phyloP scores from a whole-genome alignment of 2,888 invertebrate species.

The Mythimna ferrago region DNA sequence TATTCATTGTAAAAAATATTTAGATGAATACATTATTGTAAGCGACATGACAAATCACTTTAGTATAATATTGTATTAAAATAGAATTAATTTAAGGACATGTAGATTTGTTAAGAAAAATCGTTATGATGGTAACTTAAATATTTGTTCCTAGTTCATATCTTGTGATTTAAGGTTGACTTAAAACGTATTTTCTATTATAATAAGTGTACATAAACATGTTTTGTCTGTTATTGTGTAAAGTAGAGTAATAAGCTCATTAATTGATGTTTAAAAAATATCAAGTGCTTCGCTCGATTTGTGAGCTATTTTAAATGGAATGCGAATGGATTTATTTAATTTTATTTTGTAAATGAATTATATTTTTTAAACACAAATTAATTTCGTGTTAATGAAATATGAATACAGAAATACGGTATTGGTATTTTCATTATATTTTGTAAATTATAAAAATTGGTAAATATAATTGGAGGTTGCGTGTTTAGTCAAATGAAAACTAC shows the following conservation, averaged over 20 bases:
- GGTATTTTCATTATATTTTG: slow-evolving; percentile 46
- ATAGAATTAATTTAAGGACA: slow-evolving; percentile 42
- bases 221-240: slow-evolving; percentile 68
- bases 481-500: slow-evolving; percentile 78
- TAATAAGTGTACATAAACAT: slow-evolving; percentile 64
- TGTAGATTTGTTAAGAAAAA: slow-evolving; percentile 65
- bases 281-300: slow-evolving; percentile 38
- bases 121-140: slow-evolving; percentile 64
- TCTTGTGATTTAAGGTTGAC: slow-evolving; percentile 71
- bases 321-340: slow-evolving; percentile 30
- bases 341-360: slow-evolving; percentile 21
- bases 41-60: slow-evolving; percentile 65
- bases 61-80: slow-evolving; percentile 48
- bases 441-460: slow-evolving; percentile 53
- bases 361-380: slow-evolving; percentile 56
- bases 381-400: slow-evolving; percentile 31
- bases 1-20: slow-evolving; percentile 51
- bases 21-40: slow-evolving; percentile 48
- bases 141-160: slow-evolving; percentile 78
- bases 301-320: slow-evolving; percentile 26
- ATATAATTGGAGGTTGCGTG: slow-evolving; percentile 40
- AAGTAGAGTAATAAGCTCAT: slow-evolving; percentile 61
- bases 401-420: slow-evolving; percentile 38
- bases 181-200: slow-evolving; percentile 70
- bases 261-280: slow-evolving; percentile 63